Conservation (phyloP, 2,797 vertebrate genomes). For the Alca torda region DNA sequence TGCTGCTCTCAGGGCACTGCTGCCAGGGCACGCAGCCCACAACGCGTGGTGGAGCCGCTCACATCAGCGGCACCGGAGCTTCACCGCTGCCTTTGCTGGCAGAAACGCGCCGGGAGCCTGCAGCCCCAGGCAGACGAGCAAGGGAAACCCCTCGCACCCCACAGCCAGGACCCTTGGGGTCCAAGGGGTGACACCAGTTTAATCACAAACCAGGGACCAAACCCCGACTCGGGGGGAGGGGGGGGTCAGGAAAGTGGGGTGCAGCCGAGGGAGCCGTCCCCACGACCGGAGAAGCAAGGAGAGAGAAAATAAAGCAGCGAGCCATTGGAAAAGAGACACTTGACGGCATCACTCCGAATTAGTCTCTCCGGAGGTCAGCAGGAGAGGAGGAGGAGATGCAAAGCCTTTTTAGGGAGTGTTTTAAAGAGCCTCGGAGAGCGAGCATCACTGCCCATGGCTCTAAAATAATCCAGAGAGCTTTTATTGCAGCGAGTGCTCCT, state of each 20-base stretch:
- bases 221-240: accelerated
- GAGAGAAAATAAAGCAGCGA: background rate
- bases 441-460: background rate
- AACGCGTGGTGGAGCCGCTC: background rate
- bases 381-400: conserved; percentile 36
- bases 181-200: background rate
- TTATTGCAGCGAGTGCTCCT: background rate
- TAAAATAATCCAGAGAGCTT: background rate
- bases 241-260: background rate
- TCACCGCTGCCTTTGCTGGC: background rate
- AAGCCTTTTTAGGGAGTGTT: conserved; percentile 14
- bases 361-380: background rate
- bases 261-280: background rate
- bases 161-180: accelerated
- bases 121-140: accelerated
- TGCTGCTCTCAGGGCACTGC: background rate
- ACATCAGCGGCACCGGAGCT: background rate
- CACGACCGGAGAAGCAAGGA: accelerated
- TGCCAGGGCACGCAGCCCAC: accelerated
- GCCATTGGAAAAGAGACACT: background rate
- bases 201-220: background rate
- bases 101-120: background rate
- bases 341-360: conserved; percentile 32
- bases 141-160: background rate
- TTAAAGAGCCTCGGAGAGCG: background rate